Conservation (phyloP, 2,113 vertebrate genomes). For the Oenanthe oenanthe region DNA sequence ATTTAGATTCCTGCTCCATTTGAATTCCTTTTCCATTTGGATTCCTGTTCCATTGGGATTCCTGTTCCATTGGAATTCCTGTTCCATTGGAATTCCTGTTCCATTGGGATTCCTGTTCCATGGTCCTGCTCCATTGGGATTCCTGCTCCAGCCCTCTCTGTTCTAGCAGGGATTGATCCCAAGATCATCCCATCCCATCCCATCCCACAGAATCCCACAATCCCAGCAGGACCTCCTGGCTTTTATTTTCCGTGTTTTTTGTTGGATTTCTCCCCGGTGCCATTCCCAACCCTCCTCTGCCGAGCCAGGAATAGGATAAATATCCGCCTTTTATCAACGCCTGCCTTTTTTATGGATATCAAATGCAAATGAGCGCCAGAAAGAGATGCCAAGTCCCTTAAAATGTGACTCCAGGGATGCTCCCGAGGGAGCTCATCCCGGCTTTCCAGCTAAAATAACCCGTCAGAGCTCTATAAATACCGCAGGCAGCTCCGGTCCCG, state of each 20-base stretch:
- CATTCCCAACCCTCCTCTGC: neutral
- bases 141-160: neutral
- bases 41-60: neutral
- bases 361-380: constrained; percentile 18
- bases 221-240: accelerated
- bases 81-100: neutral
- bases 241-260: neutral
- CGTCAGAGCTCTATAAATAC: constrained; percentile 17
- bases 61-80: too few relatives aligned
- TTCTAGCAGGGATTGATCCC: neutral
- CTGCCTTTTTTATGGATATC: neutral
- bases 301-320: neutral
- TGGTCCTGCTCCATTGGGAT: neutral
- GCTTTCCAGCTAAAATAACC: constrained; percentile 35
- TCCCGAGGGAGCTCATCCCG: constrained; percentile 7
- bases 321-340: neutral
- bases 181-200: constrained; percentile 39
- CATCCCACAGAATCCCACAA: neutral
- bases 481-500: too few relatives aligned
- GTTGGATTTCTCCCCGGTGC: neutral
- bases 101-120: neutral
- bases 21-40: too few relatives aligned
- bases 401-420: constrained; percentile 18
- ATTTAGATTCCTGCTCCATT: neutral
- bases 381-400: constrained; percentile 13